Conservation (phyloP, 2,113 vertebrate genomes). For the Brienomyrus brachyistius region DNA sequence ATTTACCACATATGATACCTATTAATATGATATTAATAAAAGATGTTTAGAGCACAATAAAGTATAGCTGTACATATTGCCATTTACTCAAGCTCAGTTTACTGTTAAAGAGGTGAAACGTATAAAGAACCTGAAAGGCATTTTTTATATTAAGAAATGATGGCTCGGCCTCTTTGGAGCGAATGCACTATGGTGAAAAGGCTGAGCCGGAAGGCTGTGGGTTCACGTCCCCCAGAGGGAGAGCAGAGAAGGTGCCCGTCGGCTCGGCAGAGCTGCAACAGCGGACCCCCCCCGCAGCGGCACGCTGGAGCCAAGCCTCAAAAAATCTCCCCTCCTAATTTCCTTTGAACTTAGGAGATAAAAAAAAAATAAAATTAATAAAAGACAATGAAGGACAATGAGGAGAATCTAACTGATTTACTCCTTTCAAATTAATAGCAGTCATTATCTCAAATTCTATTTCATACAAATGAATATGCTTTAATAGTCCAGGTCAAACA, state of each 20-base stretch:
- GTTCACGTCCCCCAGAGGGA: not conserved
- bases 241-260: not conserved
- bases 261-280: not conserved
- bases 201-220: not conserved
- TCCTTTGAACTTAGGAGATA: constrained; percentile 24
- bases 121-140: not conserved
- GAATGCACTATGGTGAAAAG: not conserved
- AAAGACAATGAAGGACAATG: constrained; percentile 40
- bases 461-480: constrained; percentile 8
- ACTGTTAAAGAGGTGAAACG: not conserved
- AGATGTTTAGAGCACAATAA: not conserved
- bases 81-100: not conserved
- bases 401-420: constrained; percentile 54
- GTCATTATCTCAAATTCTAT: constrained; percentile 51
- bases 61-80: not conserved
- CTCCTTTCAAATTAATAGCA: constrained; percentile 54
- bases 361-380: constrained; percentile 23
- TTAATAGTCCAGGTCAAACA: constrained; percentile 35
- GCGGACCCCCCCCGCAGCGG: too few relatives aligned
- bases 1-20: not conserved
- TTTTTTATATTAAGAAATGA: constrained; percentile 1
- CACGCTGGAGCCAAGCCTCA: not conserved
- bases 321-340: not conserved
- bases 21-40: not conserved
- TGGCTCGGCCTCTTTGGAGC: not conserved